Percentiles rank a stretch among this genome's conserved stretches.
These are phyloP conservation scores for Climacteris rufus DNA, from an alignment of 2,113 vertebrate genomes.

Conservation along the genomic window DNA sequence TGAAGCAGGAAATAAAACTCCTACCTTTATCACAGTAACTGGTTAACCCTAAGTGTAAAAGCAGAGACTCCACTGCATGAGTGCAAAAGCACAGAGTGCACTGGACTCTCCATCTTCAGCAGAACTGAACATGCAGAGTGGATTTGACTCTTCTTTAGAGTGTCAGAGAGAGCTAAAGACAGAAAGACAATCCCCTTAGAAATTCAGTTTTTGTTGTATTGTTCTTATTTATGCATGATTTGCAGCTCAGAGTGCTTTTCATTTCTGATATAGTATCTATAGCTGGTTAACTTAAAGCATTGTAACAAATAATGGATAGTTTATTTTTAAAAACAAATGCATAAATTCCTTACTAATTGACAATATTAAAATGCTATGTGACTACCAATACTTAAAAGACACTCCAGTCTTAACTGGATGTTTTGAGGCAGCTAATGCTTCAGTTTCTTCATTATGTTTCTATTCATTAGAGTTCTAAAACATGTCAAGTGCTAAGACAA, in stretches of 20 bases:
- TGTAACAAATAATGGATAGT: not conserved
- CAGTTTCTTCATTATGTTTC: not conserved
- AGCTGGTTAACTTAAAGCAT: not conserved
- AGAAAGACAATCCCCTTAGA: not conserved
- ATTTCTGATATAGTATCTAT: not conserved
- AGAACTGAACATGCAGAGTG: not conserved
- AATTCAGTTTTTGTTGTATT: not conserved
- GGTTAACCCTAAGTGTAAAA: not conserved
- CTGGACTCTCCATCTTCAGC: not conserved
- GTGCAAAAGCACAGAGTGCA: not conserved
- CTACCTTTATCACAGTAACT: not conserved
- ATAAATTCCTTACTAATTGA: slow-evolving; percentile 1
- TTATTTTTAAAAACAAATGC: slow-evolving; percentile 11
- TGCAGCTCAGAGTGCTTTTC: not conserved
- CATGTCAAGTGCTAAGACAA: not conserved
- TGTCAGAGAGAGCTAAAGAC: not conserved
- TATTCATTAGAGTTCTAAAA: not conserved
- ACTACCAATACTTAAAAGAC: not conserved
- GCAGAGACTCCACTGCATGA: too few species aligned
- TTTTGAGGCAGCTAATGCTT: not conserved
- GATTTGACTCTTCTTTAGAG: not conserved
- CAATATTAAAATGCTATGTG: not conserved
- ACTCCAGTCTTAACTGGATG: not conserved
- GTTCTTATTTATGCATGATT: not conserved
- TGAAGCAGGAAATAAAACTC: not conserved